Evolutionary conservation across 2,888 invertebrate species (phyloP).

Genomic region (Ophonus ardosiacus): DNA sequence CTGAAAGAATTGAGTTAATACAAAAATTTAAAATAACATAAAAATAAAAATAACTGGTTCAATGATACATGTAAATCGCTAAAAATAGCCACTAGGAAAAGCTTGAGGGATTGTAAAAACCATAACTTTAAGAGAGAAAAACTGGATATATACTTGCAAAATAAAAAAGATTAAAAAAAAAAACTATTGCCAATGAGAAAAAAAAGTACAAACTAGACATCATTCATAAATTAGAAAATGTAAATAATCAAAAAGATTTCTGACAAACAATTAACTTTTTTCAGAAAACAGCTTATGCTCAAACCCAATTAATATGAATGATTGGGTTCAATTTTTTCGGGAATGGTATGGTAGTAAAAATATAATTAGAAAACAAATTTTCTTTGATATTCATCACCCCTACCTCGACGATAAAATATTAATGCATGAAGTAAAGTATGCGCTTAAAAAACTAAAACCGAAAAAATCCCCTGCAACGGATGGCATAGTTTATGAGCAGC

Average conservation of each 20-base stretch:
- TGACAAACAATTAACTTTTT: not conserved
- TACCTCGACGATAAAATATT: too few relatives aligned
- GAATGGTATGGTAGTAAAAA: too few relatives aligned
- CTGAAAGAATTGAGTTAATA: not conserved
- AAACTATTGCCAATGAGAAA: too few relatives aligned
- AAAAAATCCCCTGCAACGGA: too few relatives aligned
- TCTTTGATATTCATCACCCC: too few relatives aligned
- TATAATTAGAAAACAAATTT: too few relatives aligned
- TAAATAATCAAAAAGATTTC: too few relatives aligned
- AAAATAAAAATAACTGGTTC: not conserved
- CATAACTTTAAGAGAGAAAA: not conserved
- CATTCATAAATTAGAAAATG: not conserved
- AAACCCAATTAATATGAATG: not conserved
- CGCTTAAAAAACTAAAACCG: too few relatives aligned
- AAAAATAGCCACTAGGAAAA: not conserved
- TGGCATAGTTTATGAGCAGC: too few relatives aligned
- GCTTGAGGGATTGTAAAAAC: slow-evolving; percentile 1
- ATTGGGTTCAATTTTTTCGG: too few relatives aligned
- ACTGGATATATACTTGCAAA: not conserved
- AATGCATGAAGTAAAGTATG: too few relatives aligned
- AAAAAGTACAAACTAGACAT: not conserved
- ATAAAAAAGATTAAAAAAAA: not conserved
- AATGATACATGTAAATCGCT: too few relatives aligned
- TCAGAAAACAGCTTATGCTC: not conserved
- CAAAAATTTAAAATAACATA: not conserved